Evolutionary conservation across 1,140 invertebrate genomes (phyloP).

Genomic region (Lineus longissimus): DNA sequence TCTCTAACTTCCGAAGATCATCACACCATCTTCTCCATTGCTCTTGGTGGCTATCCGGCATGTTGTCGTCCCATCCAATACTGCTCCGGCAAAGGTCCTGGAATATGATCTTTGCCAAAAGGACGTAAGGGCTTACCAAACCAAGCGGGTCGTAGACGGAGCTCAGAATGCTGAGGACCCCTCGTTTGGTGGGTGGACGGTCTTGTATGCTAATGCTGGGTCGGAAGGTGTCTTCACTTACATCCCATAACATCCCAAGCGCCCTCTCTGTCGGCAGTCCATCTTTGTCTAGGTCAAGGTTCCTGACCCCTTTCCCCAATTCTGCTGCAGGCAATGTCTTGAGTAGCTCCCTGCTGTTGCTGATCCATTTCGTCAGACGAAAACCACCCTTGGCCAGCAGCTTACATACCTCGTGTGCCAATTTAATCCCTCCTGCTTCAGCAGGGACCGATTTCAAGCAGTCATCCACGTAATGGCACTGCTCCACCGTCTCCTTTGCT

Average conservation of each 20-base stretch:
- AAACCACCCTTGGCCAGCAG: slow-evolving; percentile 11
- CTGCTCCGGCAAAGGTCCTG: slow-evolving; percentile 11
- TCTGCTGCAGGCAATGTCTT: slow-evolving; percentile 11
- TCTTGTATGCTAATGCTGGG: background rate
- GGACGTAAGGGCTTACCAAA: slow-evolving; percentile 10
- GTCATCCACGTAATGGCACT: slow-evolving; percentile 25
- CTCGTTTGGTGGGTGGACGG: background rate
- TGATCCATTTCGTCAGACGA: slow-evolving; percentile 13
- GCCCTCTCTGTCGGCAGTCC: slow-evolving; percentile 1
- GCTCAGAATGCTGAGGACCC: slow-evolving; percentile 9
- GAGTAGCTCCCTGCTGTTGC: slow-evolving; percentile 9
- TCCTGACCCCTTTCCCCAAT: background rate
- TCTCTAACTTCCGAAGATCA: slow-evolving; percentile 3
- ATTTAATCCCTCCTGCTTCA: slow-evolving; percentile 8
- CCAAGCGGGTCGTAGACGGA: slow-evolving; percentile 19
- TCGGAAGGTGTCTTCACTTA: slow-evolving; percentile 6
- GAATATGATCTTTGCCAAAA: slow-evolving; percentile 14
- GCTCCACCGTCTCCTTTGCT: background rate
- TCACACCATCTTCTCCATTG: slow-evolving; percentile 7
- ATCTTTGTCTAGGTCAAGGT: too few relatives aligned
- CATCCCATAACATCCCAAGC: slow-evolving; percentile 7
- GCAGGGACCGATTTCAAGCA: slow-evolving; percentile 9
- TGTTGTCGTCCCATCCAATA: slow-evolving; percentile 16
- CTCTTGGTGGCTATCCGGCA: background rate
- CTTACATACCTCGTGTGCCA: background rate